Conservation (phyloP, 2,888 invertebrate species). For the Monoplex corrugatus region DNA sequence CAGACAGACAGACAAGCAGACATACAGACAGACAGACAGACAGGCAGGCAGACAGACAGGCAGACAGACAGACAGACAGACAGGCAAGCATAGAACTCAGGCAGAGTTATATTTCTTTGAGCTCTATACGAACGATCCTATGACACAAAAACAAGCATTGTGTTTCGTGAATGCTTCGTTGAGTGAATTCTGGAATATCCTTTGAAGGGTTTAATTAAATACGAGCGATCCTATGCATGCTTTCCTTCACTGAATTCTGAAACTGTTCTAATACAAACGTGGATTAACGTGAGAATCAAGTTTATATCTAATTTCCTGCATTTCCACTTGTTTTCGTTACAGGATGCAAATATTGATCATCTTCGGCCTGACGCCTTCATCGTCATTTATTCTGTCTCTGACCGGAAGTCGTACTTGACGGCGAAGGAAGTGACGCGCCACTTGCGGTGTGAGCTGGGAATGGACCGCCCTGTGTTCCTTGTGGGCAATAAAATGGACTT, state of each 20-base stretch:
- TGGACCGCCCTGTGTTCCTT: slow-evolving; percentile 93
- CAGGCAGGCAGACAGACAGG: neutral
- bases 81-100: neutral
- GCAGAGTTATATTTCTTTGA: no score
- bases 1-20: slow-evolving; percentile 23
- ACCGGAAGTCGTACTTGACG: slow-evolving; percentile 90
- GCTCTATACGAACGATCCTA: no score
- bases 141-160: no score
- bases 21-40: neutral
- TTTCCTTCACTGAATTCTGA: no score
- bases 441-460: slow-evolving; percentile 90
- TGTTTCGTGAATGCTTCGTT: neutral
- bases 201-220: no score
- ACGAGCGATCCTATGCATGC: no score
- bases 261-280: no score
- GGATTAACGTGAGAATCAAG: no score
- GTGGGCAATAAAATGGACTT: slow-evolving; percentile 97
- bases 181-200: no score
- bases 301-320: neutral
- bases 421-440: slow-evolving; percentile 93
- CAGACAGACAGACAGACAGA: slow-evolving; percentile 10
- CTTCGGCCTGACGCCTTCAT: slow-evolving; percentile 91
- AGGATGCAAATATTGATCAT: slow-evolving; percentile 70
- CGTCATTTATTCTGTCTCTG: slow-evolving; percentile 94
- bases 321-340: neutral